Base-by-base conservation (phyloP, 2,113 vertebrate genomes). In the Heloderma charlesbogerti region DNA sequence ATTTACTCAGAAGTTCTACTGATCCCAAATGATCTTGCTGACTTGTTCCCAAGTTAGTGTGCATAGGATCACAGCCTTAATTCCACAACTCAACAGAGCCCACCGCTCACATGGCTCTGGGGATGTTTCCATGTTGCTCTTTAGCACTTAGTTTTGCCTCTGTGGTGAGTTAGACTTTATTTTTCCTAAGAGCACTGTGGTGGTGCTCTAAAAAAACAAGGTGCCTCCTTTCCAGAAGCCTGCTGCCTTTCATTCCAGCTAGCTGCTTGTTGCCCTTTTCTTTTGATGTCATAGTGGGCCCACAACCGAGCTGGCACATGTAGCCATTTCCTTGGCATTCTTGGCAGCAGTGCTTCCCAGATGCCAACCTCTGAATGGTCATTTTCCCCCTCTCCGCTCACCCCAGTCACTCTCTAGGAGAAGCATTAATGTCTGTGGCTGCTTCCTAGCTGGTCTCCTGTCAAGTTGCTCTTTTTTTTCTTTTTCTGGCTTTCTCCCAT, bases 401-500 rank as follows among this genome's bases (percentile, higher is more conserved):
- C 34, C 15, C 31, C 45, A 20, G 29, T 0, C 40, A 29, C 84
- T 83, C 1, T 93, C 43, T 45, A 88, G 72, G 1, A 0, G 87
- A 88, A 93, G 72, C 93, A 94, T 94, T 88, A 93, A 89, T 0
- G 0, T 81, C 81, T 91, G 4, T 45, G 89, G 78, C 91, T 92
- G 75, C 89, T 97, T 95, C 91, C 94, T 95, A 94, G 84, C 91
- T 94, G 90, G 93, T 92, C 60, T 77, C 89, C 93, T 95, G 90
- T 94, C 94, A 93, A 95, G 88, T 67, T 88, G 34, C 81, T 93
- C 87, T 79, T 37, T 10, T 51, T 86, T 1, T 87, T 3, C 43
- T 72, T 86, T 92, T 77, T 69, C 90, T 91, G 93, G 88, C 93
- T 89, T 43, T 81, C 66, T 88, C 78, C 86, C 86, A 87, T 93